Evolutionary conservation across 2,797 vertebrate species (phyloP), one percentile per base, ranked within the genome.

Genomic region (Cyprinodon diabolis): DNA sequence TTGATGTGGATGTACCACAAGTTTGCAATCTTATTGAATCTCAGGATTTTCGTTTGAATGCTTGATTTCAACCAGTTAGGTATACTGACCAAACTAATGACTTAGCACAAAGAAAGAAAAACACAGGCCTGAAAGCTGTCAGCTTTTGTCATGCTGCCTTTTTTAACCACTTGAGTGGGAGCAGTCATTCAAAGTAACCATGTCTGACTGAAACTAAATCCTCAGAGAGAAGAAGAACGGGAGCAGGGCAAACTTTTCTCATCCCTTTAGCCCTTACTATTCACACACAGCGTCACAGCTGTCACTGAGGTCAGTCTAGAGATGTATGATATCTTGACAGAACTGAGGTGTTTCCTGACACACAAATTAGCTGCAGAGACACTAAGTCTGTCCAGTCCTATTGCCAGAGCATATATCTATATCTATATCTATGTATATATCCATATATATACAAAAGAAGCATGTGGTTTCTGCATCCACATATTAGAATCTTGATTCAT

Each of bases 321-420:
- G 85, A 84, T 12, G 77, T 68, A 78, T 14, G 12, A 84, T 85
- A 85, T 86, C 82, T 90, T 87, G 86, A 90, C 87, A 90, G 78
- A 85, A 51, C 55, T 76, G 77, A 86, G 85, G 82, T 83, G 86
- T 83, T 84, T 40, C 19, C 74, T 81, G 83, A 86, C 79, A 84
- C 77, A 83, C 66, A 81, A 79, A 84, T 23, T 35, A 66, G 69
- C 68, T 37, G 49, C 37, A 47, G 48, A 70, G 58, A 43, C 48
- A 76, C 57, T 6, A 68, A 75, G 79, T 78, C 75, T 78, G 78
- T 77, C 62, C 69, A 23, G 55, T 84, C 56, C 43, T 54, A 70
- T 21, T 65, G 54, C 55, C 71, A n/a, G 17, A 78, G 40, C 30
- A 30, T 30, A 30, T 55, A 56, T 13, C 2, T 68, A n/a, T 78